Conservation (phyloP, 2,888 invertebrate species). For the Ornithoptera priamus region DNA sequence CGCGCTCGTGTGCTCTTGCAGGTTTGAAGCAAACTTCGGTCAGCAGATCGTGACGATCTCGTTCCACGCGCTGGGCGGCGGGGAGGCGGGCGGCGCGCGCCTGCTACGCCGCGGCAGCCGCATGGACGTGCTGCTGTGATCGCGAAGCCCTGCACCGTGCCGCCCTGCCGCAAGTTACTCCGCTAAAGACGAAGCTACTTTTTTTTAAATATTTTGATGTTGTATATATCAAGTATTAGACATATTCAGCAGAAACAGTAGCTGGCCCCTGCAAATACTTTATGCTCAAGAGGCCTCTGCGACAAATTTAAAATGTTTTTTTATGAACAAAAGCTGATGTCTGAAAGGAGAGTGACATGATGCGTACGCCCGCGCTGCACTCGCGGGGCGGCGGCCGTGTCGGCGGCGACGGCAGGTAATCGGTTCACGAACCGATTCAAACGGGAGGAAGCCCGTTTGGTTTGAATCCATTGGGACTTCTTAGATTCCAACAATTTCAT, state of each 20-base stretch:
- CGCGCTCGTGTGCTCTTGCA: conserved; percentile 49
- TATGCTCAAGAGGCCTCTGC: too few relatives aligned
- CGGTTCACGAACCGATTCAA: background rate
- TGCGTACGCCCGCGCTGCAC: background rate
- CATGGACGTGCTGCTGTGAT: conserved; percentile 70
- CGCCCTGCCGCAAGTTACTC: background rate
- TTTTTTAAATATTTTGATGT: background rate
- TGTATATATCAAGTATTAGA: background rate
- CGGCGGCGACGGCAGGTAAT: background rate
- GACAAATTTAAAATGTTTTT: too few relatives aligned
- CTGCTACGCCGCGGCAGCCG: conserved; percentile 69
- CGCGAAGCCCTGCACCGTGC: conserved; percentile 1
- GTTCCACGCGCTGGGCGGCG: conserved; percentile 71
- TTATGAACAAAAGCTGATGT: too few relatives aligned
- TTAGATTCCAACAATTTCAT: background rate
- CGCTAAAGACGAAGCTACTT: background rate
- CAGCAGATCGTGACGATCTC: conserved; percentile 89
- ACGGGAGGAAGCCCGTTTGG: too few relatives aligned
- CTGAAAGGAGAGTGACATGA: too few relatives aligned
- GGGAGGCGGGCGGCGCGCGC: conserved; percentile 45
- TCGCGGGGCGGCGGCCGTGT: too few relatives aligned
- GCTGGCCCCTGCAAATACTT: too few relatives aligned
- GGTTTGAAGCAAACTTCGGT: conserved; percentile 91
- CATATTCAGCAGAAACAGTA: too few relatives aligned
- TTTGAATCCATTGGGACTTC: background rate